Base-by-base conservation (phyloP, 2,888 invertebrate genomes). In the Sinhomidia bicolor region DNA sequence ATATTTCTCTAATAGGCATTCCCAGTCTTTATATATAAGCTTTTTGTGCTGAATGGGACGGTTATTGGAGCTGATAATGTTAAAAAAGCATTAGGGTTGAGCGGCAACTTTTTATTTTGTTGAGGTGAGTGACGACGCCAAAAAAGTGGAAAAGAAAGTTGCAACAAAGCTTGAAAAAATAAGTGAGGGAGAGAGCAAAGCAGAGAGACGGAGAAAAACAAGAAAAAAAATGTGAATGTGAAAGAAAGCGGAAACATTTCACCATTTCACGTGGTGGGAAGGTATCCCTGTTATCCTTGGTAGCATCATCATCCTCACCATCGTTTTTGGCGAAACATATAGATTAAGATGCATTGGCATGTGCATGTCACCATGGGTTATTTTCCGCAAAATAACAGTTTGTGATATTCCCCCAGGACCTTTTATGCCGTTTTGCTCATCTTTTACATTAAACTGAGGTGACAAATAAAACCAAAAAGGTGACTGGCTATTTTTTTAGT, bases 111-210 rank as follows among this genome's bases (percentile, higher is more conserved):
- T 10, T 47, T n/a, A 10, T 36, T 36, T 7, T 3, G 36, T 36
- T 36, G 36, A 3, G 36, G 60, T 65, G n/a, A 32, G 36, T 65
- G n/a, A 29, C n/a, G n/a, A 6, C 14, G 32, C 32, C 32, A 17
- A 17, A 65, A 65, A 32, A 65, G 65, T 32, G 65, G 47, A 36
- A 47, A 12, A n/a, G 65, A 32, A 36, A 65, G 23, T 60, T 60
- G 23, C 29, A 17, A 4, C 14, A 32, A 65, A 65, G 36, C 36
- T 65, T 62, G n/a, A 36, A 32, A 20, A 60, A 65, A n/a, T n/a
- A n/a, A 32, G 14, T 47, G 47, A 47, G n/a, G n/a, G n/a, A n/a
- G n/a, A n/a, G n/a, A n/a, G n/a, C n/a, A n/a, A n/a, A n/a, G n/a
- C n/a, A n/a, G n/a, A n/a, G n/a, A n/a, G n/a, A n/a, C n/a, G n/a